phyloP scores from a whole-genome alignment of 2,888 invertebrate species.

The Penaeus monodon region DNA sequence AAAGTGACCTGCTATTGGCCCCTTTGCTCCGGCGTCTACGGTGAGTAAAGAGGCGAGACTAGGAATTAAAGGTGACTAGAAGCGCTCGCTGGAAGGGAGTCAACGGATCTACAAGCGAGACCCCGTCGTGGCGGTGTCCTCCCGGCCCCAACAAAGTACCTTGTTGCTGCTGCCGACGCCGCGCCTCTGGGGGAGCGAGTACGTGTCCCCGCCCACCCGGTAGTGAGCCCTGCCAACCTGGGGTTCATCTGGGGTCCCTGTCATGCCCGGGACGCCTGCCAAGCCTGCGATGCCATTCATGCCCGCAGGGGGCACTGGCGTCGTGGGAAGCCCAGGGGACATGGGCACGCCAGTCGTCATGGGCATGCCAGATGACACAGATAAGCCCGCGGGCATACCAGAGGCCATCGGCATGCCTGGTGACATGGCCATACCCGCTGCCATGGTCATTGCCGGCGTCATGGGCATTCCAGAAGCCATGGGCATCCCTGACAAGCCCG shows the following conservation, averaged over 20 bases:
- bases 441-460: not conserved
- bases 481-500: constrained; percentile 1
- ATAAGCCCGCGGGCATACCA: constrained; percentile 14
- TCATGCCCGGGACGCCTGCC: constrained; percentile 30
- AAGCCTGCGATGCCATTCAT: constrained; percentile 23
- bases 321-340: constrained; percentile 24
- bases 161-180: constrained; percentile 40
- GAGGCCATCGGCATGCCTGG: constrained; percentile 29
- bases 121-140: not conserved
- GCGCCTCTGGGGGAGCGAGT: constrained; percentile 56
- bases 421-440: constrained; percentile 20
- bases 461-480: constrained; percentile 4
- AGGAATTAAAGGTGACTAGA: constrained; percentile 29
- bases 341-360: constrained; percentile 36
- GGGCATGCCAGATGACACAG: constrained; percentile 30
- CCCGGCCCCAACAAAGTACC: constrained; percentile 20
- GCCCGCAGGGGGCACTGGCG: constrained; percentile 3
- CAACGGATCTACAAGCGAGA: constrained; percentile 17
- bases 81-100: constrained; percentile 24
- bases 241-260: constrained; percentile 22
- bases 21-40: constrained; percentile 21
- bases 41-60: constrained; percentile 36
- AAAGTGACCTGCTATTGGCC: constrained; percentile 9
- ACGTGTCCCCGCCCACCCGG: constrained; percentile 57
- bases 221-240: constrained; percentile 45